Conservation (phyloP, 2,113 vertebrate genomes). For the Oncorhynchus mykiss region DNA sequence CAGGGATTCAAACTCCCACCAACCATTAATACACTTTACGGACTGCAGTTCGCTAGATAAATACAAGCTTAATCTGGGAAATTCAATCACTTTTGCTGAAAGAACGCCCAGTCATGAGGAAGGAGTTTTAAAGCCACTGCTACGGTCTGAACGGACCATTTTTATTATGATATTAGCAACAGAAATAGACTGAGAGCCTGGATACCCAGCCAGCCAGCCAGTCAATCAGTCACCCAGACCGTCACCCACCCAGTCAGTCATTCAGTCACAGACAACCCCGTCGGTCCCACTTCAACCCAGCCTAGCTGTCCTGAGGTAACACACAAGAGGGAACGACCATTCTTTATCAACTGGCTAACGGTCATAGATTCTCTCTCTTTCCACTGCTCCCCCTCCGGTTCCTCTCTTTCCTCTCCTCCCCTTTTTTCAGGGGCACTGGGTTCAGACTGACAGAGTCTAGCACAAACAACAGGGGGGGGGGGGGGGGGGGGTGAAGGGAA, state of each 20-base stretch:
- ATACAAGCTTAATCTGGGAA: constrained; percentile 15
- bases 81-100: constrained; percentile 42
- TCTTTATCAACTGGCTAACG: constrained; percentile 5
- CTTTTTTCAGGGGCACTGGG: constrained; percentile 30
- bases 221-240: too few species aligned
- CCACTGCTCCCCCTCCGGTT: background rate
- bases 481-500: background rate
- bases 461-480: background rate
- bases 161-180: too few species aligned
- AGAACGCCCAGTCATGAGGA: constrained; percentile 39
- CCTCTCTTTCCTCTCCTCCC: constrained; percentile 20
- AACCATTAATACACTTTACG: constrained; percentile 18
- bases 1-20: too few species aligned
- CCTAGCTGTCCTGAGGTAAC: constrained; percentile 44
- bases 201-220: too few species aligned
- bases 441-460: background rate
- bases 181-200: too few species aligned
- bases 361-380: constrained; percentile 3
- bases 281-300: too few species aligned
- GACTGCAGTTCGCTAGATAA: constrained; percentile 40
- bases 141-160: constrained; percentile 35
- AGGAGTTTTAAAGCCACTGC: constrained; percentile 53
- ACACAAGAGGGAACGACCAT: constrained; percentile 17
- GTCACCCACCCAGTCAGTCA: too few species aligned
- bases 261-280: too few species aligned